Evolutionary conservation across 2,888 invertebrate species (phyloP), one percentile per base, ranked within the genome.

Genomic region (Trachelus stipa): DNA sequence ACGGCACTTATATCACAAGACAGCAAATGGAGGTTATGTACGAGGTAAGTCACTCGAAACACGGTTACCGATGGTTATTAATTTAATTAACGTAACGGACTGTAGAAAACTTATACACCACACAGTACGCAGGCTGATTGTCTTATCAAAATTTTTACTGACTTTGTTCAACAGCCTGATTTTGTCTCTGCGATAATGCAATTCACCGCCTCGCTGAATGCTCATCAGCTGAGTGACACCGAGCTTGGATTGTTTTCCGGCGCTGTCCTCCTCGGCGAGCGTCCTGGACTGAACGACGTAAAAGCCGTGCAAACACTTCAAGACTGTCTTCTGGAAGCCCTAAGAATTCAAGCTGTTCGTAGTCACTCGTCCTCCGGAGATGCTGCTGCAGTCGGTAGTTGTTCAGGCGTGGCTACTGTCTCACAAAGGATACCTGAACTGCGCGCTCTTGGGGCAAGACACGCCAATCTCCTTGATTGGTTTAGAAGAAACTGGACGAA

Each of bases 241-340:
- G 99, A 99, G 92, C 93, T 98, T 86, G 98, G 97, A 1, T 93
- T 98, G 79, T 97, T 96, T 92, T 96, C 97, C 12, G 98, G 96
- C 37, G 95, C 97, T 76, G 96, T 98, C 77, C 93, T 99, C 83
- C 93, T 98, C 81, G 94, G 96, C 81, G 96, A 97, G 86, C 95
- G 98, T 78, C 93, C 94, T 1, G 97, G 96, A 3, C 94, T 98
- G 80, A 95, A 95, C 79, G 97, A 97, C 89, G 93, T 95, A 75
- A 96, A 96, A 92, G 93, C 94, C 78, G 95, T 97, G 83, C 95
- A 96, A 88, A 94, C 95, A 86, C 94, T 96, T 87, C 96, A 97
- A 88, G 97, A 97, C 90, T 95, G 95, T 84, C 92, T 98, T 71
- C 93, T 96, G 75, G 98, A 98, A 90, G 98, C 98, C n/a, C 93